Base-by-base conservation (phyloP, 2,888 invertebrate genomes). In the Hirtodrosophila cameraria region DNA sequence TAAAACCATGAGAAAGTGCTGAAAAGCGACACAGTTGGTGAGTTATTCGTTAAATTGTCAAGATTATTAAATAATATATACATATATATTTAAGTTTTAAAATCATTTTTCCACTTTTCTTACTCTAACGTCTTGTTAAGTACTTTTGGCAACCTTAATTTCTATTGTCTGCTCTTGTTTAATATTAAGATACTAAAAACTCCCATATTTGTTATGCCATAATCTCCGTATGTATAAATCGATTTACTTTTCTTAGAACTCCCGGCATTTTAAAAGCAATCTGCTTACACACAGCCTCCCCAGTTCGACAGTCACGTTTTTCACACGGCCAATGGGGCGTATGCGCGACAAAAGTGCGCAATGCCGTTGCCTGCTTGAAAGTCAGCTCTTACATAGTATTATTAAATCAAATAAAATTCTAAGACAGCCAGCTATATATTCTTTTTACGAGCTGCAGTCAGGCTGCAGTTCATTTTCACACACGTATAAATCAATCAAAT, bases 401-500 rank as follows among this genome's bases (percentile, higher is more conserved):
- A 58, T 49, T 62, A 65, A 69, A 75, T 85, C 67, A 50, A 63
- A 52, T 27, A 43, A 33, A 38, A 33, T 59, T 48, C 33, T 8
- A 35, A 46, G 61, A 48, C 49, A 48, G 11, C 31, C 50, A 41
- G 39, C 16, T 20, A 25, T 23, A 23, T 23, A 23, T 59, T 42
- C 27, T 33, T 41, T 60, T 61, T 57, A 62, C 46, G 61, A 60
- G 48, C 48, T 59, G 59, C 58, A 36, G 12, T 30, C 45, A 20
- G 42, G 38, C 39, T 27, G 45, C 35, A 27, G 35, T 33, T 54
- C 49, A 59, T 67, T 78, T 79, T 87, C 86, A 75, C 83, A 83
- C 76, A 63, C 52, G 38, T 45, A 83, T 85, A 82, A 82, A 85
- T 82, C 87, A 75, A 85, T 85, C 70, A 66, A 54, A 69, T 55